Evolutionary conservation across 2,888 invertebrate genomes (phyloP).

Genomic region (Monochamus alternatus): DNA sequence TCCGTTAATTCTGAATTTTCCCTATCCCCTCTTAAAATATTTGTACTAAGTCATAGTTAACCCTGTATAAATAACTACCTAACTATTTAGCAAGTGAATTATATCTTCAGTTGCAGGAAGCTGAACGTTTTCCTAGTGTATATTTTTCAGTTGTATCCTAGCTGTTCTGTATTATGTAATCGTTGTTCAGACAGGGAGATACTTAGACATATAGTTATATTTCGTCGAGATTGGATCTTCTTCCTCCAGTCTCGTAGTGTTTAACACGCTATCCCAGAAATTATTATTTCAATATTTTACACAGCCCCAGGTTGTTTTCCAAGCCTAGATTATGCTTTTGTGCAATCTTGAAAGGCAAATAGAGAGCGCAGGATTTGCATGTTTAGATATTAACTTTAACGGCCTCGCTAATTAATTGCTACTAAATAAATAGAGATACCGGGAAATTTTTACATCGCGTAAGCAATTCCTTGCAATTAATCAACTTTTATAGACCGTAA

Average conservation of each 20-base stretch:
- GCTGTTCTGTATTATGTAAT: too few relatives aligned
- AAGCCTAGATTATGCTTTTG: conserved; percentile 28
- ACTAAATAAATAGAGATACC: background rate
- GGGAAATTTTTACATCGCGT: background rate
- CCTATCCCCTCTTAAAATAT: too few relatives aligned
- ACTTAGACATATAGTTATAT: background rate
- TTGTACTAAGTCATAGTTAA: too few relatives aligned
- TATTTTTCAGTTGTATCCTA: too few relatives aligned
- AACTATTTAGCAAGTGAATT: too few relatives aligned
- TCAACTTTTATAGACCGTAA: too few relatives aligned
- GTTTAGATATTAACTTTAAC: conserved; percentile 10
- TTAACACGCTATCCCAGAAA: conserved; percentile 60
- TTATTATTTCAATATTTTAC: conserved; percentile 49
- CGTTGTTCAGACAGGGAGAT: too few relatives aligned
- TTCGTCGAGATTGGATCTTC: background rate
- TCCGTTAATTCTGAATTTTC: too few relatives aligned
- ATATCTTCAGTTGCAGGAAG: too few relatives aligned
- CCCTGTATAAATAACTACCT: too few relatives aligned
- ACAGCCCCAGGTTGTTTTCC: conserved; percentile 39
- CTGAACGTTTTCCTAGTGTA: too few relatives aligned
- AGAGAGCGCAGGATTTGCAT: background rate
- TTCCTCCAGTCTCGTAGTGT: background rate
- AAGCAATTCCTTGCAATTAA: background rate
- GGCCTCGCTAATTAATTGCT: conserved; percentile 12
- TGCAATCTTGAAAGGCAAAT: conserved; percentile 30